A percentile compares a stretch with the other conserved stretches of the same genome.
Evolutionary conservation across 2,888 invertebrate genomes (phyloP).

Genomic region (Saturnia japonica): DNA sequence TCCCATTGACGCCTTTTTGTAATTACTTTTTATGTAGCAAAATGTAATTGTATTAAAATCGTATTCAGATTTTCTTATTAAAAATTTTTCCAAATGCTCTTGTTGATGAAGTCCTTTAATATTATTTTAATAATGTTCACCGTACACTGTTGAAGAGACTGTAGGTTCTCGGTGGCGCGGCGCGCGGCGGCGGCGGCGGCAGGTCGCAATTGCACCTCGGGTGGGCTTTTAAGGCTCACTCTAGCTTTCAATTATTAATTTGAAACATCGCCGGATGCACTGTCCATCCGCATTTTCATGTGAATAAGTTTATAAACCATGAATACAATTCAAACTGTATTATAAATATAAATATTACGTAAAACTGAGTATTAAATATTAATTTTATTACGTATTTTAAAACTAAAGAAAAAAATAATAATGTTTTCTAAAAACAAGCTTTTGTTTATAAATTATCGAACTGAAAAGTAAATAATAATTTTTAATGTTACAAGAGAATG

Average conservation of each 20-base stretch:
- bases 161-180: not conserved
- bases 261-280: conserved; percentile 38
- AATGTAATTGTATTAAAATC: not conserved
- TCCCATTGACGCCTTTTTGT: too few species aligned
- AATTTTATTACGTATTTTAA: too few species aligned
- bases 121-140: not conserved
- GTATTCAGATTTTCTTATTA: not conserved
- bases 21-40: too few species aligned
- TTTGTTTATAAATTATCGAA: too few species aligned
- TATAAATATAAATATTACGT: not conserved
- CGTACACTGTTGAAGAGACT: not conserved
- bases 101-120: not conserved
- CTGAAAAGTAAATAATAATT: too few species aligned
- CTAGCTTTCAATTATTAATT: conserved; percentile 58
- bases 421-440: too few species aligned
- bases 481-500: too few species aligned
- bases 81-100: not conserved
- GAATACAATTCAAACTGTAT: conserved; percentile 2
- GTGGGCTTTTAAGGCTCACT: conserved; percentile 56
- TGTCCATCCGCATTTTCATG: conserved; percentile 44
- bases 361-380: not conserved
- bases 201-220: conserved; percentile 23
- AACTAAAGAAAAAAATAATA: too few species aligned
- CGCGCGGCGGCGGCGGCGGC: not conserved
- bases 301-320: conserved; percentile 20